Conservation (phyloP, 2,888 invertebrate genomes). For the Lasioglossum lativentre region DNA sequence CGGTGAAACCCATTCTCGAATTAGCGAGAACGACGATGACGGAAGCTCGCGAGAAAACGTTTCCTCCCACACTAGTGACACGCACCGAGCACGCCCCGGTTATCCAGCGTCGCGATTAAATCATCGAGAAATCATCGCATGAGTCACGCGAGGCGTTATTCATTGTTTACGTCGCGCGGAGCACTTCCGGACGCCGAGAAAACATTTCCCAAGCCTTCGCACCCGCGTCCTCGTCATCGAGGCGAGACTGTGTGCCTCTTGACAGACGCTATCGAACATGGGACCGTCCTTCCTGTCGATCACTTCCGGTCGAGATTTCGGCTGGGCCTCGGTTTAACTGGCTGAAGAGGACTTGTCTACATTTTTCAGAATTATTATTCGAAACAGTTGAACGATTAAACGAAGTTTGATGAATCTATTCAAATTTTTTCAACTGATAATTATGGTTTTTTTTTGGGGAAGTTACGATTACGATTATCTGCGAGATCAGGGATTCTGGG, state of each 20-base stretch:
- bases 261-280: background rate
- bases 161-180: slow-evolving; percentile 36
- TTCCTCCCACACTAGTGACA: slow-evolving; percentile 1
- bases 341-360: too few relatives aligned
- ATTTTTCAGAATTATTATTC: too few relatives aligned
- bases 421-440: too few relatives aligned
- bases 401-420: too few relatives aligned
- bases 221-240: background rate
- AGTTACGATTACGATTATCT: too few relatives aligned
- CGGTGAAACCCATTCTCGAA: background rate
- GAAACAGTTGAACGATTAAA: too few relatives aligned
- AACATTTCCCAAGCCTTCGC: background rate
- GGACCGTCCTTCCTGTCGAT: slow-evolving; percentile 7
- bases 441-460: too few relatives aligned
- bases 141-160: slow-evolving; percentile 61
- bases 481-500: too few relatives aligned
- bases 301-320: background rate
- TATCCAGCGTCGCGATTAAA: slow-evolving; percentile 33
- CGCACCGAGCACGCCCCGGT: slow-evolving; percentile 25
- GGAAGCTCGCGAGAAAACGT: slow-evolving; percentile 7
- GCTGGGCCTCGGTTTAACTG: background rate
- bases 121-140: slow-evolving; percentile 56
- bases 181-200: background rate
- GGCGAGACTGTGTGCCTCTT: background rate
- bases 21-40: slow-evolving; percentile 14